phyloP scores from a whole-genome alignment of 2,113 vertebrate species.

The Canis aureus region DNA sequence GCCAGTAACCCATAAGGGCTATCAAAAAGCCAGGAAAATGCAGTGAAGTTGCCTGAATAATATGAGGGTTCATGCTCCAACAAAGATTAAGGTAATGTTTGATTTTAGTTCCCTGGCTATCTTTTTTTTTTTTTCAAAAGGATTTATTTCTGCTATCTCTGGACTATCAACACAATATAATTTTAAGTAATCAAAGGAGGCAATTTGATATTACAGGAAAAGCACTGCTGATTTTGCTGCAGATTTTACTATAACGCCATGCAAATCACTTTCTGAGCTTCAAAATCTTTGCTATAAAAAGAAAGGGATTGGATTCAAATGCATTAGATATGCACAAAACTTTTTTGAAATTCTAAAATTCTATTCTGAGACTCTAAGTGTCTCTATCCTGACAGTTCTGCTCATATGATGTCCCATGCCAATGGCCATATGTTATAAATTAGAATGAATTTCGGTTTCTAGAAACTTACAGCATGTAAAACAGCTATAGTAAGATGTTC shows the following conservation, averaged over 20 bases:
- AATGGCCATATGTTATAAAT: not conserved
- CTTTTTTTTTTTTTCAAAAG: not conserved
- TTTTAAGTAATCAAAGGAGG: not conserved
- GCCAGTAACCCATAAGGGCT: constrained; percentile 6
- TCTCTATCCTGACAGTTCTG: constrained; percentile 28
- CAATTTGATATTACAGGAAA: not conserved
- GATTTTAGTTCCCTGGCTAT: not conserved
- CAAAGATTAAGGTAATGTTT: not conserved
- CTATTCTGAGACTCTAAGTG: constrained; percentile 12
- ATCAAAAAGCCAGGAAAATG: constrained; percentile 8
- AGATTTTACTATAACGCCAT: constrained; percentile 41
- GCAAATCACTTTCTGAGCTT: constrained; percentile 2
- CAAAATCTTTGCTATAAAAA: constrained; percentile 41
- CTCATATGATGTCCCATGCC: not conserved
- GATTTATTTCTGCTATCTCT: constrained; percentile 13
- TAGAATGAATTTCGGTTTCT: constrained; percentile 29
- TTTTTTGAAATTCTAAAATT: constrained; percentile 47
- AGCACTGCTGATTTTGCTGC: not conserved
- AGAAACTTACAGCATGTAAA: not conserved
- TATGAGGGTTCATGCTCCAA: constrained; percentile 21
- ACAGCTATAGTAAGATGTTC: not conserved
- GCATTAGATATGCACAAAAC: not conserved
- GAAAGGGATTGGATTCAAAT: not conserved
- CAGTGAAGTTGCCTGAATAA: constrained; percentile 28
- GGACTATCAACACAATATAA: not conserved